Conservation (phyloP, 2,888 invertebrate species). For the Apeira syringaria region DNA sequence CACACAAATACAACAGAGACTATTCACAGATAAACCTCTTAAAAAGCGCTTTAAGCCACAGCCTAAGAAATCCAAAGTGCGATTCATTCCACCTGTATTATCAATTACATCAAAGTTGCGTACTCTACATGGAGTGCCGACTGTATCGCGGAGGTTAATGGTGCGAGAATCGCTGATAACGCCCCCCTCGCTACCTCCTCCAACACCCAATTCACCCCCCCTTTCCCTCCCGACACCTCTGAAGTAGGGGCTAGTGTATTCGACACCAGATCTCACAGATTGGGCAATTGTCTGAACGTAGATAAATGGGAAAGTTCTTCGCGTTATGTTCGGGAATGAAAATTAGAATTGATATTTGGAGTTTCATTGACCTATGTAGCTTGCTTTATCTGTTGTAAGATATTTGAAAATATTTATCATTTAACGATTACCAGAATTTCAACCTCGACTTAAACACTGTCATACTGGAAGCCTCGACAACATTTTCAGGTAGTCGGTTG, state of each 20-base stretch:
- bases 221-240: slow-evolving; percentile 22
- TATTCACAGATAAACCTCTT: slow-evolving; percentile 1
- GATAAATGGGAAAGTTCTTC: slow-evolving; percentile 45
- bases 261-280: slow-evolving; percentile 59
- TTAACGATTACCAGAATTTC: no score
- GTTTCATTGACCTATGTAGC: no score
- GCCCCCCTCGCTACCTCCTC: slow-evolving; percentile 30
- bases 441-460: no score
- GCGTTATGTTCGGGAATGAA: background rate
- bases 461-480: no score
- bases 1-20: background rate
- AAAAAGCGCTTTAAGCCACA: slow-evolving; percentile 10
- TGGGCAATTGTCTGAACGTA: slow-evolving; percentile 72
- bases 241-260: slow-evolving; percentile 38
- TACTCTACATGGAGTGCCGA: slow-evolving; percentile 70
- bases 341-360: no score
- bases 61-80: slow-evolving; percentile 28
- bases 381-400: no score
- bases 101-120: slow-evolving; percentile 61
- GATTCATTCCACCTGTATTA: slow-evolving; percentile 47
- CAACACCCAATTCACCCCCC: slow-evolving; percentile 10
- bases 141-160: slow-evolving; percentile 79
- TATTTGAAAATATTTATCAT: no score
- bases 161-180: slow-evolving; percentile 71
- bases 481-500: no score